These are phyloP conservation scores for Lasioglossum oenotherae DNA, from an alignment of 2,888 invertebrate genomes.

Conservation along the genomic window DNA sequence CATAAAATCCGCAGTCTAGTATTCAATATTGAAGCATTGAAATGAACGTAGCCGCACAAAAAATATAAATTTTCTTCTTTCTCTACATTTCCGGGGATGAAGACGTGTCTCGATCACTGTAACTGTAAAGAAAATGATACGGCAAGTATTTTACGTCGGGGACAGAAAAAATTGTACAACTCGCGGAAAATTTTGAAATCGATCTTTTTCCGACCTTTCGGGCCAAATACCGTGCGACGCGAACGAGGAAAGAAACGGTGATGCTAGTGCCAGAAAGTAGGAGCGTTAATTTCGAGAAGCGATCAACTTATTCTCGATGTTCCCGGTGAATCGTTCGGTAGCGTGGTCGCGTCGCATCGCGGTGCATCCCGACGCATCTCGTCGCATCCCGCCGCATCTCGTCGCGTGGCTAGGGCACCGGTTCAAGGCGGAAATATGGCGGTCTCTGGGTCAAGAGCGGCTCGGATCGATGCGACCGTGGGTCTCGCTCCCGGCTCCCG, in stretches of 20 bases:
- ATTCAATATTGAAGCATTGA: too few relatives aligned
- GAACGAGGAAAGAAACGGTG: neutral
- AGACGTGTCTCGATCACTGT: too few relatives aligned
- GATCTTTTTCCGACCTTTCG: too few relatives aligned
- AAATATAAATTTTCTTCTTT: too few relatives aligned
- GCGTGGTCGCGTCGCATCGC: neutral
- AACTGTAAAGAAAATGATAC: too few relatives aligned
- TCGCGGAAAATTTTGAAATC: too few relatives aligned
- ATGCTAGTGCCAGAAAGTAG: neutral
- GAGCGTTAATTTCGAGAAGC: neutral
- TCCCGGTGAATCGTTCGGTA: slow-evolving; percentile 36
- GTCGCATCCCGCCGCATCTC: neutral
- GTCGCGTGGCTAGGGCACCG: slow-evolving; percentile 35
- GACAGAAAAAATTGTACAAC: too few relatives aligned
- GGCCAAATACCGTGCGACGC: too few relatives aligned
- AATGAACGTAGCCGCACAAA: too few relatives aligned
- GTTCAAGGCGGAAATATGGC: slow-evolving; percentile 44
- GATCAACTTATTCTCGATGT: neutral
- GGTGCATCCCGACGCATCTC: neutral
- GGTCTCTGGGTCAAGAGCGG: slow-evolving; percentile 63
- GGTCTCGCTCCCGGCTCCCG: slow-evolving; percentile 16
- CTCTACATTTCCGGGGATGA: too few relatives aligned
- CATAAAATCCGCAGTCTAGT: too few relatives aligned
- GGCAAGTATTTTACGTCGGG: too few relatives aligned
- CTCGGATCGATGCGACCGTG: slow-evolving; percentile 32